phyloP scores from a whole-genome alignment of 2,113 vertebrate species.

The Oreochromis tanganicae region DNA sequence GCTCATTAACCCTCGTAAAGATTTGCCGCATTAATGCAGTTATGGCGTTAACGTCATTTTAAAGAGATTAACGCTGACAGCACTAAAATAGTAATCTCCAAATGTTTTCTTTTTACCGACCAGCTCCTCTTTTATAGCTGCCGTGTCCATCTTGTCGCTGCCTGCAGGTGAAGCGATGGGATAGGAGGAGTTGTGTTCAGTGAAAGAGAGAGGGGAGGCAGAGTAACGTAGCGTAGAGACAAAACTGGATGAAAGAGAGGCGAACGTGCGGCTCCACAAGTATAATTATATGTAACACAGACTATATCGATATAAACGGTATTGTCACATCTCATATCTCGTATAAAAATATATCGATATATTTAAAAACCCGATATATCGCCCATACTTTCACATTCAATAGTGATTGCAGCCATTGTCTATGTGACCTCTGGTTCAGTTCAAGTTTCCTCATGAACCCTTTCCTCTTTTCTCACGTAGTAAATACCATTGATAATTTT shows the following conservation, averaged over 20 bases:
- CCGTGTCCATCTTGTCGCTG: not conserved
- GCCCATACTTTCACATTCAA: not conserved
- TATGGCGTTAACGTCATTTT: rapidly evolving
- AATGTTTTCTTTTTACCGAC: not conserved
- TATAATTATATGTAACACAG: not conserved
- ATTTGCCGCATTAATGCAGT: not conserved
- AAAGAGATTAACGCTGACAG: too few species aligned
- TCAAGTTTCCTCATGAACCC: not conserved
- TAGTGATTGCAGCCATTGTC: not conserved
- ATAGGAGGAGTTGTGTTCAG: not conserved
- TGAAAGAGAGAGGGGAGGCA: not conserved
- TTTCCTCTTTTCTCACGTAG: not conserved
- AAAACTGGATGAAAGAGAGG: not conserved
- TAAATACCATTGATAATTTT: not conserved
- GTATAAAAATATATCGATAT: not conserved
- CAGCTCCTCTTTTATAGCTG: not conserved
- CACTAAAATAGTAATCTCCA: not conserved
- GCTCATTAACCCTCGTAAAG: too few species aligned
- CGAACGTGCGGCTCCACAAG: rapidly evolving
- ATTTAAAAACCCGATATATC: not conserved
- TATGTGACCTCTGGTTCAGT: not conserved
- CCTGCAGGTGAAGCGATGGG: not conserved
- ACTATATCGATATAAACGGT: not conserved
- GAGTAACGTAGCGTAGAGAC: not conserved
- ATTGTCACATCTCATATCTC: not conserved